A percentile compares a stretch with the other conserved stretches of the same genome.
phyloP scores from a whole-genome alignment of 2,113 vertebrate genomes.

The Nettapus auritus region DNA sequence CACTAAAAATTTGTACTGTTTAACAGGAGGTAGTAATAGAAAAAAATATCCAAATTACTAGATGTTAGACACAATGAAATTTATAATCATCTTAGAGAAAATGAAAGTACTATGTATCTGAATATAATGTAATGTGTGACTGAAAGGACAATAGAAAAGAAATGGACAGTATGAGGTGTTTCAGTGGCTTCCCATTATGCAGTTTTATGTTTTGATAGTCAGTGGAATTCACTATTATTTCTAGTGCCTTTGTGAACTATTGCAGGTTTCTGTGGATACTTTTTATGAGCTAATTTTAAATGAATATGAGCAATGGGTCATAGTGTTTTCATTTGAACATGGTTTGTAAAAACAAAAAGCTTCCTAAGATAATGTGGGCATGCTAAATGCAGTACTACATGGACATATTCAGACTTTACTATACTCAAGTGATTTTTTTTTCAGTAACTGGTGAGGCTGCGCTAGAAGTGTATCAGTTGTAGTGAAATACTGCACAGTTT shows the following conservation, averaged over 20 bases:
- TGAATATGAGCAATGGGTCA: conserved; percentile 3
- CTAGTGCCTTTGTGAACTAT: not conserved
- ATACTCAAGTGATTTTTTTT: not conserved
- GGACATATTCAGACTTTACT: not conserved
- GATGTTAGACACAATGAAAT: not conserved
- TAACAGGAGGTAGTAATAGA: not conserved
- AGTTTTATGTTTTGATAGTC: conserved; percentile 16
- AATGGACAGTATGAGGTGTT: conserved; percentile 8
- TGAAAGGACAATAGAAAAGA: conserved; percentile 27
- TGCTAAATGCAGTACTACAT: not conserved
- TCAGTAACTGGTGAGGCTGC: not conserved
- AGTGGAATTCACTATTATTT: conserved; percentile 29
- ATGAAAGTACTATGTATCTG: not conserved
- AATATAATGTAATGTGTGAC: conserved; percentile 47
- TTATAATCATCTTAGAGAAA: not conserved
- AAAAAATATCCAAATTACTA: conserved; percentile 1
- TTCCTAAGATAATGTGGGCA: not conserved
- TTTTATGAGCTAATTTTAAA: conserved; percentile 59
- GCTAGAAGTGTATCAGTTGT: not conserved
- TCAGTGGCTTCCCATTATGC: conserved; percentile 36
- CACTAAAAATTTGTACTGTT: not conserved
- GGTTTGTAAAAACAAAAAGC: conserved; percentile 27
- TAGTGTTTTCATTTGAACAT: conserved; percentile 17
- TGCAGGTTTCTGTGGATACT: not conserved
- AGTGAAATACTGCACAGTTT: not conserved